A percentile compares a stretch with the other conserved stretches of the same genome.
Conservation (phyloP, 2,797 vertebrate genomes). For the Muscicapa striata region DNA sequence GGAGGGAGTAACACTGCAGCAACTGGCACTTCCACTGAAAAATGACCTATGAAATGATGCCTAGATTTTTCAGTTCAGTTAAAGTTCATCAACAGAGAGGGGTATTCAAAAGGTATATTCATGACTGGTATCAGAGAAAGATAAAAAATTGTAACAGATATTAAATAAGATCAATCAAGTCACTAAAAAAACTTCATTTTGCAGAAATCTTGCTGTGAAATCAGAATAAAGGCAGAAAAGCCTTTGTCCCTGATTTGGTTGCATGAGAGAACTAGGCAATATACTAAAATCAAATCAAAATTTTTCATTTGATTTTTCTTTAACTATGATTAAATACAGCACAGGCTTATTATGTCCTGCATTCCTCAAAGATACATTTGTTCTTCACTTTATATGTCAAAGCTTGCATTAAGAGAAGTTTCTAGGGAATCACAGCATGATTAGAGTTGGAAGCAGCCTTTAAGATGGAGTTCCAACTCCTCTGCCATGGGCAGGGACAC, state of each 20-base stretch:
- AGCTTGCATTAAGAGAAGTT: not conserved
- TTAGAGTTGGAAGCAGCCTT: not conserved
- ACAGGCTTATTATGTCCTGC: not conserved
- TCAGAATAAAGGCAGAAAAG: not conserved
- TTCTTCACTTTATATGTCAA: not conserved
- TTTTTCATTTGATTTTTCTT: not conserved
- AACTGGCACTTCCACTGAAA: not conserved
- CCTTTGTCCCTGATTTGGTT: not conserved
- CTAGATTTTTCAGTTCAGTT: not conserved
- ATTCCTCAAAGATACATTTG: not conserved
- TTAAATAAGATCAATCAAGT: not conserved
- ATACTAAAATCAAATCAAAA: not conserved
- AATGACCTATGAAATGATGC: not conserved
- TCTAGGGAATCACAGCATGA: not conserved
- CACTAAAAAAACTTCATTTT: not conserved
- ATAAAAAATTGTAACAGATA: not conserved
- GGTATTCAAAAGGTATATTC: not conserved
- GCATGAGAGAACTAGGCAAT: not conserved
- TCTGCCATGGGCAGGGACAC: not conserved
- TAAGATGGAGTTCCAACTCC: not conserved
- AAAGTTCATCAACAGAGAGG: not conserved
- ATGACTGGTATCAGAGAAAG: not conserved
- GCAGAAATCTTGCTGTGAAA: not conserved
- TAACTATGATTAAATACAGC: not conserved
- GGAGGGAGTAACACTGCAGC: not conserved